These are phyloP conservation scores for Umimayanthus chanpuru DNA, from an alignment of 92 coral and sea anemone genomes.

Conservation along the genomic window DNA sequence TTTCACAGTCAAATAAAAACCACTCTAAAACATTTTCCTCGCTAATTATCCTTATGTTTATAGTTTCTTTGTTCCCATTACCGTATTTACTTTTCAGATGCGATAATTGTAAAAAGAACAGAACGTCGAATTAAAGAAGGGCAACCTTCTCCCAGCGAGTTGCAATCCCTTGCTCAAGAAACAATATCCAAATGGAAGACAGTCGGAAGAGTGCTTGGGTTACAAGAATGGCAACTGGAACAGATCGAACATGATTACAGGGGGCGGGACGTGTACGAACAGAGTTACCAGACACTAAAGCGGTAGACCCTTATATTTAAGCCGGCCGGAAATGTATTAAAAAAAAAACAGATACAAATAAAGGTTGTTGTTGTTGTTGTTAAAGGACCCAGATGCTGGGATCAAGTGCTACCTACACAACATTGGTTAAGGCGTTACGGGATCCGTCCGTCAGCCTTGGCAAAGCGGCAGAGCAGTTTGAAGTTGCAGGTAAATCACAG, in stretches of 20 bases:
- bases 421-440: background rate
- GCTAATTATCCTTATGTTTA: too few relatives aligned
- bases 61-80: background rate
- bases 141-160: background rate
- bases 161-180: background rate
- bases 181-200: background rate
- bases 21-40: too few relatives aligned
- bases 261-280: slow-evolving; percentile 4
- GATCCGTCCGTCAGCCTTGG: background rate
- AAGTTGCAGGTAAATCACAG: background rate
- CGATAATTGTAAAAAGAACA: background rate
- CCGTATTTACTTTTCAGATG: background rate
- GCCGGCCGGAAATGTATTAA: too few relatives aligned
- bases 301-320: background rate
- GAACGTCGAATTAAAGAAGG: background rate
- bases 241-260: background rate
- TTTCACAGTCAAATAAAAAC: too few relatives aligned
- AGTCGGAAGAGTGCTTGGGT: slow-evolving; percentile 10
- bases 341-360: too few relatives aligned
- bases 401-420: background rate
- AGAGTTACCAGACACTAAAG: slow-evolving; percentile 11
- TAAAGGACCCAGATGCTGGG: background rate
- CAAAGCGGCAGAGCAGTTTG: background rate
- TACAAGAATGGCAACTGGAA: background rate
- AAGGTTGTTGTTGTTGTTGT: too few relatives aligned